Percentiles rank a stretch among this genome's conserved stretches.
These are phyloP conservation scores for Dicranocentrus wangi DNA, from an alignment of 2,888 invertebrate genomes.

Conservation along the genomic window DNA sequence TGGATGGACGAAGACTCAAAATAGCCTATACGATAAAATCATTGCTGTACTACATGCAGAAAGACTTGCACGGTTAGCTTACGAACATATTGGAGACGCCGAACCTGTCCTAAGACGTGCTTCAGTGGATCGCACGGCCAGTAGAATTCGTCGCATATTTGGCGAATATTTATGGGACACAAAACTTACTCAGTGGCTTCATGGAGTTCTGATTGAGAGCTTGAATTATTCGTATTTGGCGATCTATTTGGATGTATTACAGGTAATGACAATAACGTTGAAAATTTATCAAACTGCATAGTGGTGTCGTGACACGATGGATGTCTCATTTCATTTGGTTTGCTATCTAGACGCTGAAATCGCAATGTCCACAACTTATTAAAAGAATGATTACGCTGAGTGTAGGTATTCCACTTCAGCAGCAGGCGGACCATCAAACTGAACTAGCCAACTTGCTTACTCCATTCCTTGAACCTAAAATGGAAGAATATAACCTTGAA, in stretches of 20 bases:
- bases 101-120: conserved; percentile 83
- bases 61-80: conserved; percentile 80
- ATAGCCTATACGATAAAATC: conserved; percentile 81
- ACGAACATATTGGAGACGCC: conserved; percentile 77
- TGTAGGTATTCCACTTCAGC: conserved; percentile 24
- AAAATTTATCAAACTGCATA: not conserved
- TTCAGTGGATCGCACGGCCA: conserved; percentile 82
- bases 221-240: conserved; percentile 81
- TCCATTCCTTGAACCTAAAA: conserved; percentile 21
- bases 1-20: conserved; percentile 81
- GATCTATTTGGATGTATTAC: conserved; percentile 85
- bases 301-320: too few species aligned
- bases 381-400: conserved; percentile 45
- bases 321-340: too few species aligned
- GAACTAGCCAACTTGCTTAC: conserved; percentile 32
- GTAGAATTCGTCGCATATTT: conserved; percentile 81
- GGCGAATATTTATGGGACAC: conserved; percentile 84
- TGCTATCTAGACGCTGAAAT: conserved; percentile 36
- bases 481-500: not conserved
- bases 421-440: conserved; percentile 17
- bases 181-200: conserved; percentile 85
- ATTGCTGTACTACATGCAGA: conserved; percentile 81
- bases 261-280: conserved; percentile 76
- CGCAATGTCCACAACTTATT: conserved; percentile 41
- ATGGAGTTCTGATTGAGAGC: conserved; percentile 82